phyloP scores from a whole-genome alignment of 2,888 invertebrate genomes.

The Eupithecia subfuscata region DNA sequence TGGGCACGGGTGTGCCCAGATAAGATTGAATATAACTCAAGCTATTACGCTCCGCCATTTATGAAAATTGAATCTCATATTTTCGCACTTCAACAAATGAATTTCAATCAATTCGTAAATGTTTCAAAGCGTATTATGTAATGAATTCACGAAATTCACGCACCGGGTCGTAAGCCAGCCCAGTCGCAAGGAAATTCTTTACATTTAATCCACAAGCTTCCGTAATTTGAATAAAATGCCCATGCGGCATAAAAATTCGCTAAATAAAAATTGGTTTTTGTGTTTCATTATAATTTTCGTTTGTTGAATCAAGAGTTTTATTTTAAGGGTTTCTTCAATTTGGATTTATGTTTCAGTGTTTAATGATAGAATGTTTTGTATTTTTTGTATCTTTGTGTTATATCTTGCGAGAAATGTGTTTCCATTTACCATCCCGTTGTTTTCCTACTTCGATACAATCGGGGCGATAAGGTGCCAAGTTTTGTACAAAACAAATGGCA shows the following conservation, averaged over 20 bases:
- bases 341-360: constrained; percentile 11
- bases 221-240: constrained; percentile 68
- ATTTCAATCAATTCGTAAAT: constrained; percentile 13
- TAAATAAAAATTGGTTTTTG: constrained; percentile 34
- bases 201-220: constrained; percentile 61
- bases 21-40: background rate
- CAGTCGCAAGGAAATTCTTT: constrained; percentile 49
- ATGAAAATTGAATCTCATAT: constrained; percentile 6
- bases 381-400: background rate
- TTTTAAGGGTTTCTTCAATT: constrained; percentile 31
- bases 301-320: constrained; percentile 31
- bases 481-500: background rate
- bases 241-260: constrained; percentile 39
- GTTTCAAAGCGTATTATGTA: constrained; percentile 7
- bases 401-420: background rate
- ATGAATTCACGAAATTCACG: constrained; percentile 34
- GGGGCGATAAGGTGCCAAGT: background rate
- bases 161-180: constrained; percentile 51
- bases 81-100: constrained; percentile 12
- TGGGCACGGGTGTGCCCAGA: too few relatives aligned
- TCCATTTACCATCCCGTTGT: background rate
- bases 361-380: constrained; percentile 2
- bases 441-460: background rate
- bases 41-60: constrained; percentile 1
- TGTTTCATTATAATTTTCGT: constrained; percentile 28